Evolutionary conservation across 2,797 vertebrate species (phyloP).

Genomic region (Cossypha niveicapilla): DNA sequence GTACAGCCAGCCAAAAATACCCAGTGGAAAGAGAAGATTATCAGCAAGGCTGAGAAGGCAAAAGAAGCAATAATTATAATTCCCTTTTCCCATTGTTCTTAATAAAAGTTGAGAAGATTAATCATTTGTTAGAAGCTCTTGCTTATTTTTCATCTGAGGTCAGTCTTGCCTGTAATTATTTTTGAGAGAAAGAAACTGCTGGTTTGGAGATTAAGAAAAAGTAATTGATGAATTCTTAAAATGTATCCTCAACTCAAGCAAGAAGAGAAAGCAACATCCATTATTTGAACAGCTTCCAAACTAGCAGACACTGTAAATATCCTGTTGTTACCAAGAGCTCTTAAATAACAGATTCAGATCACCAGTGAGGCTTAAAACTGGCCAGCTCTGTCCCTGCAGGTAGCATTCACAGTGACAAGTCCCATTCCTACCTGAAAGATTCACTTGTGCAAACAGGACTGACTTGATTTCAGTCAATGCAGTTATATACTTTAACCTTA

Average conservation of each 20-base stretch:
- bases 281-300: neutral
- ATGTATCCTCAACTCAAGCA: neutral
- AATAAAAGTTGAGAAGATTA: slow-evolving; percentile 4
- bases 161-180: slow-evolving; percentile 40
- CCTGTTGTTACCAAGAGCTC: neutral
- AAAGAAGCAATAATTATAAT: slow-evolving; percentile 5
- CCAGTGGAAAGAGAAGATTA: neutral
- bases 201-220: neutral
- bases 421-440: neutral
- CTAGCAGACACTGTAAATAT: neutral
- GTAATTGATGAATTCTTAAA: slow-evolving; percentile 8
- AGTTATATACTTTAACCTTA: neutral
- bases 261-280: neutral
- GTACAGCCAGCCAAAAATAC: neutral
- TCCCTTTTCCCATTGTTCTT: neutral
- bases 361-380: neutral
- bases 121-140: neutral
- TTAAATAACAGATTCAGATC: neutral
- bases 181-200: slow-evolving; percentile 15
- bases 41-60: neutral
- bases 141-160: slow-evolving; percentile 14
- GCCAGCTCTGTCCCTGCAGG: neutral
- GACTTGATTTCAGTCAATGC: neutral
- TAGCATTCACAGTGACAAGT: neutral
- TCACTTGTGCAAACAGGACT: neutral